phyloP scores from a whole-genome alignment of 2,113 vertebrate species.

The Myocastor coypus region DNA sequence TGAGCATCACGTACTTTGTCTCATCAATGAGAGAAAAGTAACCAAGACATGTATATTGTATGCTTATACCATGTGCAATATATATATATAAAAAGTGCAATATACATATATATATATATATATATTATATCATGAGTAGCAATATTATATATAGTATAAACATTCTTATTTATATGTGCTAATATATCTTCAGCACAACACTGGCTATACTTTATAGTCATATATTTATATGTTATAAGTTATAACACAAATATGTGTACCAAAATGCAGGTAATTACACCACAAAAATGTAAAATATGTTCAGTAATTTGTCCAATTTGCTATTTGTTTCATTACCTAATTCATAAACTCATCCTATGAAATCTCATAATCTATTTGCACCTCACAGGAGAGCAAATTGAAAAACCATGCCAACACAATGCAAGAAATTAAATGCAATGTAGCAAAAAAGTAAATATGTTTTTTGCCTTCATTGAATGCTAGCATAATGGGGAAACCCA shows the following conservation, averaged over 20 bases:
- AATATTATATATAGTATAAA: not conserved
- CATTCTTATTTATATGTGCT: not conserved
- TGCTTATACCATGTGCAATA: not conserved
- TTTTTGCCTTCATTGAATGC: not conserved
- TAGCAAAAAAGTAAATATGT: not conserved
- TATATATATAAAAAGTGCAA: no score
- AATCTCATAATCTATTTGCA: not conserved
- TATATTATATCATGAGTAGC: not conserved
- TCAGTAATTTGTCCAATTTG: not conserved
- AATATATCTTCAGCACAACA: not conserved
- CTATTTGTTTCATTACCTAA: not conserved
- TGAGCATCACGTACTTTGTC: no score
- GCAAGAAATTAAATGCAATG: not conserved
- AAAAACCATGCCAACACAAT: not conserved
- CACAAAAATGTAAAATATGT: not conserved
- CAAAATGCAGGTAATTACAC: not conserved
- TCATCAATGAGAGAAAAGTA: no score
- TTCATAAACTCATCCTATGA: not conserved
- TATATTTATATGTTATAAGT: not conserved
- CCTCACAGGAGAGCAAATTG: not conserved
- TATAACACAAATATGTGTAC: not conserved
- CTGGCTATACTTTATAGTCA: not conserved
- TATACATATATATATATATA: no score
- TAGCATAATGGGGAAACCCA: not conserved
- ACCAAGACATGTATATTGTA: not conserved